Conservation (phyloP, 2,113 vertebrate species). For the Eptatretus burgeri region DNA sequence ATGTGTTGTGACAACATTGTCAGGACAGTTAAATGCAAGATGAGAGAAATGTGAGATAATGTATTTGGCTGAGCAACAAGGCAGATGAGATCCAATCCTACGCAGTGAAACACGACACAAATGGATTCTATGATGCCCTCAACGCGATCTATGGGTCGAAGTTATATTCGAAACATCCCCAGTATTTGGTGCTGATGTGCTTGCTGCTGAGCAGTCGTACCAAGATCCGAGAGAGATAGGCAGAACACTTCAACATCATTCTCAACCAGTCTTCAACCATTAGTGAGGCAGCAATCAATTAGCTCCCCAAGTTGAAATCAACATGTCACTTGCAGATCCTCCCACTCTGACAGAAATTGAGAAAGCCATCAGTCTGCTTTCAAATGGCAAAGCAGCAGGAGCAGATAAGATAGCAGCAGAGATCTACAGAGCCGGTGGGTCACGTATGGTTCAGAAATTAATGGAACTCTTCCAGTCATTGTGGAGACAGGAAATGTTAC, state of each 20-base stretch:
- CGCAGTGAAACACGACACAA: background rate
- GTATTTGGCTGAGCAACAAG: background rate
- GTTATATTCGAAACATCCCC: background rate
- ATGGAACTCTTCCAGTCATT: background rate
- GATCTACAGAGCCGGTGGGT: background rate
- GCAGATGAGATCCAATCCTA: background rate
- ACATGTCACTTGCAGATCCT: background rate
- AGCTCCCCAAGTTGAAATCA: constrained; percentile 1
- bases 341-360: background rate
- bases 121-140: background rate
- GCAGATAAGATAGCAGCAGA: background rate
- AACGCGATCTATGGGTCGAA: background rate
- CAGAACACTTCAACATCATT: background rate
- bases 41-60: too few species aligned
- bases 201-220: background rate
- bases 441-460: background rate
- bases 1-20: background rate
- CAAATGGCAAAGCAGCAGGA: background rate
- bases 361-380: background rate
- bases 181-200: background rate
- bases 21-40: background rate
- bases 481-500: background rate
- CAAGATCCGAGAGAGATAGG: background rate
- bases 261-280: background rate
- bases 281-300: background rate